Conservation (phyloP, 2,888 invertebrate genomes). For the Adelognathus sp. region DNA sequence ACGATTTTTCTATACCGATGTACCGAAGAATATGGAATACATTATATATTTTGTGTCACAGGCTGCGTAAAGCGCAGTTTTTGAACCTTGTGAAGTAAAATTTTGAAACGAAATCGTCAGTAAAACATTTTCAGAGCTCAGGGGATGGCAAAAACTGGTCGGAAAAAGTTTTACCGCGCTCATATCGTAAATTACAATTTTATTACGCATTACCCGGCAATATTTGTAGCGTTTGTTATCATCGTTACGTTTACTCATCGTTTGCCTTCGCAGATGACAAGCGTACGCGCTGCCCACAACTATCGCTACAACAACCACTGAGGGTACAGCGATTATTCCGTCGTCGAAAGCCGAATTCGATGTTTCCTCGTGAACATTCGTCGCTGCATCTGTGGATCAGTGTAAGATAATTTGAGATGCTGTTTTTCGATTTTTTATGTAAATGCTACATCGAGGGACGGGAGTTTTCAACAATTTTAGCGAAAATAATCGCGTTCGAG, state of each 20-base stretch:
- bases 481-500: no score
- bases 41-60: no score
- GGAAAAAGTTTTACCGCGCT: not conserved
- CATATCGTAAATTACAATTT: no score
- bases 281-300: constrained; percentile 39
- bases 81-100: not conserved
- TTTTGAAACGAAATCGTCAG: no score
- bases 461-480: no score
- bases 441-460: no score
- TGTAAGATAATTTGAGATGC: no score
- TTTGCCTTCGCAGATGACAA: constrained; percentile 41
- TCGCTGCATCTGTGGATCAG: no score
- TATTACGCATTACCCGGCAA: constrained; percentile 58
- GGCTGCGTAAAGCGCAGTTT: no score
- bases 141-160: no score
- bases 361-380: not conserved
- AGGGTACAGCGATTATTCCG: constrained; percentile 52
- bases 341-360: constrained; percentile 1
- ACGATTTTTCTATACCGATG: not conserved
- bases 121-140: no score
- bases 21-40: not conserved
- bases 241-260: constrained; percentile 45
- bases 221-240: constrained; percentile 57
- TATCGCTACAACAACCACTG: constrained; percentile 27
- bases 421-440: no score